Percentiles rank a stretch among this genome's conserved stretches.
These are phyloP conservation scores for Disparrhopalites patrizii DNA, from an alignment of 2,888 invertebrate species.

Conservation along the genomic window DNA sequence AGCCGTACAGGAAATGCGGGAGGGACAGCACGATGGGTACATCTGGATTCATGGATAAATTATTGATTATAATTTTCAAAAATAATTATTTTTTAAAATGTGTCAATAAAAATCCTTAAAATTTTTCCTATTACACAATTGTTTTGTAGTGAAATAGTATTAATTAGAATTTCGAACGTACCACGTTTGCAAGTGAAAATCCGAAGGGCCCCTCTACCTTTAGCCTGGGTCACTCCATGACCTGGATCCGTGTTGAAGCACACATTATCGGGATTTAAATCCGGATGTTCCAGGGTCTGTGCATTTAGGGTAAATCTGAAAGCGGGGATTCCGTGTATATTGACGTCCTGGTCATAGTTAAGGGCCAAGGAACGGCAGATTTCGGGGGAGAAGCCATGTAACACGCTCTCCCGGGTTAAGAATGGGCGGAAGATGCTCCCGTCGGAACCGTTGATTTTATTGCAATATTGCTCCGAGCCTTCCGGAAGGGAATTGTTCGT, in stretches of 20 bases:
- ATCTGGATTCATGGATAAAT: neutral
- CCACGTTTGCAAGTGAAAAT: neutral
- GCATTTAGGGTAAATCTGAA: conserved; percentile 24
- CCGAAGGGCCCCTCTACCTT: neutral
- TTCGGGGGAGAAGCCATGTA: conserved; percentile 51
- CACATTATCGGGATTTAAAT: conserved; percentile 27
- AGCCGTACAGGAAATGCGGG: neutral
- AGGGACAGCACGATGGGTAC: neutral
- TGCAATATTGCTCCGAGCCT: conserved; percentile 44
- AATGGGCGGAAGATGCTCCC: conserved; percentile 52
- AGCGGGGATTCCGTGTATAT: conserved; percentile 29
- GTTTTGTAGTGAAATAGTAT: no score
- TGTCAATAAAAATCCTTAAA: no score
- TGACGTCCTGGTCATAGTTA: conserved; percentile 27
- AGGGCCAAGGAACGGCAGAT: conserved; percentile 49
- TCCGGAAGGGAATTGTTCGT: conserved; percentile 19
- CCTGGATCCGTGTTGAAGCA: conserved; percentile 29
- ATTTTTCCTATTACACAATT: no score
- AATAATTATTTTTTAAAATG: neutral
- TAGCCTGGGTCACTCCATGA: no score
- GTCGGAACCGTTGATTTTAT: conserved; percentile 51
- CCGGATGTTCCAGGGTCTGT: conserved; percentile 25
- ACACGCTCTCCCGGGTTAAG: conserved; percentile 48
- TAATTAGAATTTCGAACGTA: no score
- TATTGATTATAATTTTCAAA: neutral